A percentile compares a stretch with the other conserved stretches of the same genome.
These are phyloP conservation scores for Trichoplusia ni DNA, from an alignment of 1,140 invertebrate species.

Conservation along the genomic window DNA sequence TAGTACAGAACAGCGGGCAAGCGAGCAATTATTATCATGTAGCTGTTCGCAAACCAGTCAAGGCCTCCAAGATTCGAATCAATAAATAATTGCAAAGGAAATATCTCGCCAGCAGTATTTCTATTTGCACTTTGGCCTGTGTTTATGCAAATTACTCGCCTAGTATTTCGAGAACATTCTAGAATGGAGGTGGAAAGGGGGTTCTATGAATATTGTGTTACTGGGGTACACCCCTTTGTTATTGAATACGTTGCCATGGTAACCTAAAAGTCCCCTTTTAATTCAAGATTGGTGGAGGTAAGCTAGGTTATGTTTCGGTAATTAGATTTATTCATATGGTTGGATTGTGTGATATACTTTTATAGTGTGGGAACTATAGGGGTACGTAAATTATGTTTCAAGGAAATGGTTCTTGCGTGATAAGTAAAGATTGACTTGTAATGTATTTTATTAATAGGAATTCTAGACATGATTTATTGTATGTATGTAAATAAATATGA, in stretches of 20 bases:
- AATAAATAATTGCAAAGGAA: slow-evolving; percentile 2
- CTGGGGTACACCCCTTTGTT: slow-evolving; percentile 53
- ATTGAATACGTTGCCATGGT: slow-evolving; percentile 43
- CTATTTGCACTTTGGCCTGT: background rate
- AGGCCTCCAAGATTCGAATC: slow-evolving; percentile 1
- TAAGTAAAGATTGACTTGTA: too few species aligned
- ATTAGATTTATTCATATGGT: slow-evolving; percentile 5
- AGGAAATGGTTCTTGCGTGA: background rate
- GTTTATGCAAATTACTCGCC: slow-evolving; percentile 26
- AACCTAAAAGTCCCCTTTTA: slow-evolving; percentile 42
- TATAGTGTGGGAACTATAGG: background rate
- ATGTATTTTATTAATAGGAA: too few species aligned
- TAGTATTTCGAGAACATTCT: slow-evolving; percentile 19
- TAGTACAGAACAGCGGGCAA: background rate
- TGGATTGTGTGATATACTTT: background rate
- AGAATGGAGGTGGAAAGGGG: background rate
- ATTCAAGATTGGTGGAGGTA: slow-evolving; percentile 27
- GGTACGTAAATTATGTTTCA: background rate
- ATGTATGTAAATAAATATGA: too few species aligned
- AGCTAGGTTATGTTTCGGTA: background rate
- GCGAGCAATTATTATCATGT: slow-evolving; percentile 2
- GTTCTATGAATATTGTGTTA: slow-evolving; percentile 22
- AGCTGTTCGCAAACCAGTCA: background rate
- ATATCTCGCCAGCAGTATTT: background rate
- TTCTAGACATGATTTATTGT: too few species aligned